phyloP scores from a whole-genome alignment of 2,888 invertebrate species.

The Eumerus sabulonum region DNA sequence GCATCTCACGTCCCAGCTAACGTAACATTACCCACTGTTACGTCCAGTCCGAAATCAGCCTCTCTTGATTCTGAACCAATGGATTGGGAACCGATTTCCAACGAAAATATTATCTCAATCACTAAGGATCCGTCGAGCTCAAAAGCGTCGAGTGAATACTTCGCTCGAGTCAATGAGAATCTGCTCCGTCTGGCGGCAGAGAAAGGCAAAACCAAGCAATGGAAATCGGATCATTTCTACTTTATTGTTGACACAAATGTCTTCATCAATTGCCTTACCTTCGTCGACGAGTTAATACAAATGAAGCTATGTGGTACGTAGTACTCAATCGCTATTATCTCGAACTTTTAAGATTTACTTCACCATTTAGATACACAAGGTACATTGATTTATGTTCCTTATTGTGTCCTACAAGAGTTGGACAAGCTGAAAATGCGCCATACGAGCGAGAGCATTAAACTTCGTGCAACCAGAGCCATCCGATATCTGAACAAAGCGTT shows the following conservation, averaged over 20 bases:
- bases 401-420: constrained; percentile 80
- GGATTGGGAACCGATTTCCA: constrained; percentile 72
- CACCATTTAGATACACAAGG: constrained; percentile 70
- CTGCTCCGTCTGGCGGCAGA: constrained; percentile 71
- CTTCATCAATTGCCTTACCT: constrained; percentile 77
- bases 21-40: background rate
- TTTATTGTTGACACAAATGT: constrained; percentile 81
- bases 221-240: constrained; percentile 73
- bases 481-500: constrained; percentile 73
- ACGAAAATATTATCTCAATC: constrained; percentile 9
- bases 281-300: constrained; percentile 76
- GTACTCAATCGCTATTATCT: background rate
- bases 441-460: constrained; percentile 63
- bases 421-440: constrained; percentile 79
- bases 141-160: constrained; percentile 66
- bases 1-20: background rate
- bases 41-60: background rate
- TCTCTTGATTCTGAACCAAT: constrained; percentile 71
- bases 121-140: background rate
- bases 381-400: constrained; percentile 79
- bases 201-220: constrained; percentile 60
- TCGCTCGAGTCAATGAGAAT: constrained; percentile 70
- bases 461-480: constrained; percentile 73
- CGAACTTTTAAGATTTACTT: background rate
- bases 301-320: constrained; percentile 72